These are phyloP conservation scores for Drosophila bunnanda DNA, from an alignment of 2,888 invertebrate species.

Conservation along the genomic window DNA sequence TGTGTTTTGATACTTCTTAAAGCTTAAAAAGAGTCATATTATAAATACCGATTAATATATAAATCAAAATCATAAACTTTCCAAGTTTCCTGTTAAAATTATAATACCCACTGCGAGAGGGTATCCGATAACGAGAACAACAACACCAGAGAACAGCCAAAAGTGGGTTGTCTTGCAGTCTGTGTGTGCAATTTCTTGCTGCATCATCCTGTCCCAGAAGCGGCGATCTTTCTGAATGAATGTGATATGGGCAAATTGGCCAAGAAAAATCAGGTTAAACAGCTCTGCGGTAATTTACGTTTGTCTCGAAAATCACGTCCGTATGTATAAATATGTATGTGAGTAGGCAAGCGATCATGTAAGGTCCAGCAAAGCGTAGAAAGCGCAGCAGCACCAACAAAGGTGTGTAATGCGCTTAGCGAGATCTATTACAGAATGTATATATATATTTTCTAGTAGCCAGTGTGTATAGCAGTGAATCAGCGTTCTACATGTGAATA, in stretches of 20 bases:
- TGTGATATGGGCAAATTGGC: constrained; percentile 64
- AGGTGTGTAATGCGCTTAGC: constrained; percentile 36
- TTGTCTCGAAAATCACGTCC: constrained; percentile 40
- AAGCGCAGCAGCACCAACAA: constrained; percentile 42
- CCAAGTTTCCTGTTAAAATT: not conserved
- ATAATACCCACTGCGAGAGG: not conserved
- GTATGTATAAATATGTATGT: constrained; percentile 16
- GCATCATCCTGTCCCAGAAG: constrained; percentile 56
- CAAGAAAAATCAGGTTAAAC: constrained; percentile 77
- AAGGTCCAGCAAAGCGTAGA: constrained; percentile 63
- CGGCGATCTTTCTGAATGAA: constrained; percentile 67
- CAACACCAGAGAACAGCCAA: constrained; percentile 21
- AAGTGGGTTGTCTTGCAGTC: constrained; percentile 59
- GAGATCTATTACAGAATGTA: constrained; percentile 30
- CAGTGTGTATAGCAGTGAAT: constrained; percentile 1
- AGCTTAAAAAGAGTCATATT: too few species aligned
- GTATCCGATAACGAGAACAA: constrained; percentile 8
- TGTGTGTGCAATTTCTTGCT: constrained; percentile 57
- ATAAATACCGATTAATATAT: too few species aligned
- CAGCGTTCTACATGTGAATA: not conserved
- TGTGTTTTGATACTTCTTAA: too few species aligned
- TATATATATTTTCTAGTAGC: not conserved
- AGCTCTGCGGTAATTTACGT: constrained; percentile 68
- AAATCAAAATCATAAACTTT: not conserved
- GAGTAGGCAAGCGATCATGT: constrained; percentile 19